Evolutionary conservation across 2,888 invertebrate species (phyloP), one percentile per base, ranked within the genome.

Genomic region (Sinhomidia bicolor): DNA sequence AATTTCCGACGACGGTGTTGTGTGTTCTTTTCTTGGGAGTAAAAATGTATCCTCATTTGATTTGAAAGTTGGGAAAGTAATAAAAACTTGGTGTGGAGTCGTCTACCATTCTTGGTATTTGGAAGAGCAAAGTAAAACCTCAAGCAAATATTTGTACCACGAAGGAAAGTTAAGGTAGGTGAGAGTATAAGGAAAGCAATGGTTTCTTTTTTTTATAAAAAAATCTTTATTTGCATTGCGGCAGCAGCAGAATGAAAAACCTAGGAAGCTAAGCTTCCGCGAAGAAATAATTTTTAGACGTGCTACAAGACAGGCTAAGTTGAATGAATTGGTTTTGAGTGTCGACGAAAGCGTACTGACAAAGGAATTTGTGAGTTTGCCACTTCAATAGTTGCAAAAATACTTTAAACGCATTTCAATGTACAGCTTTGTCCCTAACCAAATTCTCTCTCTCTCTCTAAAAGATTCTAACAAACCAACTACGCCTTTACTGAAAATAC

Each of bases 281-380:
- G n/a, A n/a, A n/a, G n/a, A 47, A 47, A 36, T 36, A 7, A 51
- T n/a, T n/a, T n/a, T n/a, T n/a, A n/a, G n/a, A n/a, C n/a, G n/a
- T n/a, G n/a, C n/a, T n/a, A n/a, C n/a, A n/a, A n/a, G n/a, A n/a
- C n/a, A n/a, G n/a, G n/a, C n/a, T n/a, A 14, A 51, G n/a, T 14
- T 57, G 57, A 6, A 54, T 17, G 26, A 20, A 17, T 10, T n/a
- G 1, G 57, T 20, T 20, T 57, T 4, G 17, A 17, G 26, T 23
- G 7, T 14, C 14, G 14, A 60, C 10, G n/a, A 23, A 14, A 36
- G 36, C n/a, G n/a, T n/a, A n/a, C n/a, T n/a, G n/a, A 71, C 41
- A 20, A 17, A 23, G 36, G 36, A 71, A 71, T 7, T 12, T 12
- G 41, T 71, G 71, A 71, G 71, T 71, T 71, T 71, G 36, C 71